phyloP scores from a whole-genome alignment of 2,797 vertebrate genomes.

The Trachurus trachurus region DNA sequence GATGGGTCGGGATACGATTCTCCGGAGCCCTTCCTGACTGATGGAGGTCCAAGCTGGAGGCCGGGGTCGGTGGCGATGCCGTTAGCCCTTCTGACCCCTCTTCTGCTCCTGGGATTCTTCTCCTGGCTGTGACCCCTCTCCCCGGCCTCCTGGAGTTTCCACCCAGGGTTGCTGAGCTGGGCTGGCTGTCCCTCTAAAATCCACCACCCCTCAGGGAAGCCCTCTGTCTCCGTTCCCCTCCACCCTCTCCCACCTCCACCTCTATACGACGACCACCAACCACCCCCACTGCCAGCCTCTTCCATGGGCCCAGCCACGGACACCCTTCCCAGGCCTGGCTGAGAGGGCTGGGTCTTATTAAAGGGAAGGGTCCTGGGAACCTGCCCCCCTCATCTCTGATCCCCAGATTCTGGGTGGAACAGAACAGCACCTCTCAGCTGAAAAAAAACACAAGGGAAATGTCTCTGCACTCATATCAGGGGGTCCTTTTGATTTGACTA shows the following conservation, averaged over 20 bases:
- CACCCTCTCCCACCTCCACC: slow-evolving; percentile 66
- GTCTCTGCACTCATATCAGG: slow-evolving; percentile 78
- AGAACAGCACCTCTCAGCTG: slow-evolving; percentile 68
- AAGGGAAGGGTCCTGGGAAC: slow-evolving; percentile 41
- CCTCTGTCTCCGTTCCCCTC: slow-evolving; percentile 64
- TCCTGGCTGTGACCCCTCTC: slow-evolving; percentile 76
- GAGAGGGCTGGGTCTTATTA: slow-evolving; percentile 43
- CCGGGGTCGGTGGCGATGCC: slow-evolving; percentile 58
- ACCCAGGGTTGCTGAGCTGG: slow-evolving; percentile 73
- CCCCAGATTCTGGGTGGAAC: slow-evolving; percentile 58
- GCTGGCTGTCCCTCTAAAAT: slow-evolving; percentile 81
- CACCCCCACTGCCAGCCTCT: slow-evolving; percentile 74
- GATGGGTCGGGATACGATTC: slow-evolving; percentile 96
- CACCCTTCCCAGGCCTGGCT: slow-evolving; percentile 65
- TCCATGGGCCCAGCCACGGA: slow-evolving; percentile 66
- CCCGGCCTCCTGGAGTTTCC: slow-evolving; percentile 65
- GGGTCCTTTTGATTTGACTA: slow-evolving; percentile 76
- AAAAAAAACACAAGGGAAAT: slow-evolving; percentile 71
- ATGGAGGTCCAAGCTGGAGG: slow-evolving; percentile 87
- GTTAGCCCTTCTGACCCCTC: slow-evolving; percentile 65
- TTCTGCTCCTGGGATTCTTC: slow-evolving; percentile 76
- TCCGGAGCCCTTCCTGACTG: slow-evolving; percentile 97
- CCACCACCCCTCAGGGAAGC: slow-evolving; percentile 87
- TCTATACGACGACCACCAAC: slow-evolving; percentile 72
- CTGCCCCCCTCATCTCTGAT: slow-evolving; percentile 55